These are phyloP conservation scores for Andrena minutula DNA, from an alignment of 2,888 invertebrate species.

Conservation along the genomic window DNA sequence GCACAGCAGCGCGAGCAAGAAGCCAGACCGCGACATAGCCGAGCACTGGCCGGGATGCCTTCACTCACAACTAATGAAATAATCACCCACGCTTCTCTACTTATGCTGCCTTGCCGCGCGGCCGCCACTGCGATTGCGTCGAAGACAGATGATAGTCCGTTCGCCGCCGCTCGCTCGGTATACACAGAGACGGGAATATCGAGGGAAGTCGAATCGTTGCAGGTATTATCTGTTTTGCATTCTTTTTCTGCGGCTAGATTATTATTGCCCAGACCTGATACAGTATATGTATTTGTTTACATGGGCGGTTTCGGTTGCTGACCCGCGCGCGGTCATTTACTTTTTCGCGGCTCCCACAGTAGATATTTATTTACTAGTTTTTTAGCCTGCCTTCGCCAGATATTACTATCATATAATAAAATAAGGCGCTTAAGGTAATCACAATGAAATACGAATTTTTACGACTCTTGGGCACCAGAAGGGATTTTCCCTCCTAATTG, in stretches of 20 bases:
- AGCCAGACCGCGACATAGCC: conserved; percentile 49
- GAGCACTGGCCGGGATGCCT: not conserved
- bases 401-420: too few species aligned
- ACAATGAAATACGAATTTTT: too few species aligned
- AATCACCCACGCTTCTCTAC: conserved; percentile 64
- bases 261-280: not conserved
- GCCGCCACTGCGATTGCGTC: conserved; percentile 36
- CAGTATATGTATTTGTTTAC: not conserved
- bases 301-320: too few species aligned
- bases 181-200: not conserved
- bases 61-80: conserved; percentile 66
- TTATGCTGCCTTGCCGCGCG: conserved; percentile 62
- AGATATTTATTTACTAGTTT: too few species aligned
- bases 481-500: too few species aligned
- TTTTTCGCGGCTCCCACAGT: too few species aligned
- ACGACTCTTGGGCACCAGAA: too few species aligned
- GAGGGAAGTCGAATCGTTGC: not conserved
- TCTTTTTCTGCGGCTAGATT: not conserved
- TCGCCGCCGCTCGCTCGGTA: not conserved
- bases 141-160: conserved; percentile 12
- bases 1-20: conserved; percentile 22
- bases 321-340: too few species aligned
- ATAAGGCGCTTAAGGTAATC: too few species aligned
- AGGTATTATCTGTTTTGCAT: conserved; percentile 14
- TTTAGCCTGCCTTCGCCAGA: too few species aligned